Conservation (phyloP, 2,797 vertebrate genomes). For the Periparus ater region DNA sequence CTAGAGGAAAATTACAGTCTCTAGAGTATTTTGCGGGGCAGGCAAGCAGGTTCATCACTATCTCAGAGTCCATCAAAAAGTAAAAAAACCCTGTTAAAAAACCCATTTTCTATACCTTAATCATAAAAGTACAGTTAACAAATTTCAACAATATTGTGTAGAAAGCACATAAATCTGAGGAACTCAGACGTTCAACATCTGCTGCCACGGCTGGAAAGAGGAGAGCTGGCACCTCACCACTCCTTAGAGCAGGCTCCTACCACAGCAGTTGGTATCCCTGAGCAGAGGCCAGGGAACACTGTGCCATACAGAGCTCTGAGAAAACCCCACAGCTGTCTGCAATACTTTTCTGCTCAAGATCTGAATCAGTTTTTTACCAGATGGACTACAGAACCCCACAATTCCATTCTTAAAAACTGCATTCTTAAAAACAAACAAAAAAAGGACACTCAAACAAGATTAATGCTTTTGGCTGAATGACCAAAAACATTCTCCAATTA, state of each 20-base stretch:
- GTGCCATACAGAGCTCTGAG: not conserved
- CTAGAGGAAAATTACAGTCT: not conserved
- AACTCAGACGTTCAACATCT: not conserved
- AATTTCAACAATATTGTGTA: rapidly evolving
- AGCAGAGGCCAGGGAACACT: rapidly evolving
- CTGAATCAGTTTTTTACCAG: not conserved
- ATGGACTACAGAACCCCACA: not conserved
- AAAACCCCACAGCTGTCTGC: not conserved
- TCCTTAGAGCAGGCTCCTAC: not conserved
- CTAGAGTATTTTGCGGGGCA: not conserved
- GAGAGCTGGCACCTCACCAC: not conserved
- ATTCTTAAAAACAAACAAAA: not conserved
- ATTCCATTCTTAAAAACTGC: not conserved
- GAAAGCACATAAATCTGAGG: not conserved
- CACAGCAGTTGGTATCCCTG: not conserved
- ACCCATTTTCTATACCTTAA: not conserved
- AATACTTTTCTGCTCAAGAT: not conserved
- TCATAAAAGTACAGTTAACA: not conserved
- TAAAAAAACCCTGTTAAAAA: not conserved
- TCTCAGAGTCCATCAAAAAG: not conserved
- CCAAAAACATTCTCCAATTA: not conserved
- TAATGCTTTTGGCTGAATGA: not conserved
- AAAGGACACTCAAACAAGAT: not conserved
- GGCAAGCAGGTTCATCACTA: not conserved
- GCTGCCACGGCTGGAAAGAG: not conserved